Evolutionary conservation across 2,888 invertebrate species (phyloP), one percentile per base, ranked within the genome.

Genomic region (Agriotes lineatus): DNA sequence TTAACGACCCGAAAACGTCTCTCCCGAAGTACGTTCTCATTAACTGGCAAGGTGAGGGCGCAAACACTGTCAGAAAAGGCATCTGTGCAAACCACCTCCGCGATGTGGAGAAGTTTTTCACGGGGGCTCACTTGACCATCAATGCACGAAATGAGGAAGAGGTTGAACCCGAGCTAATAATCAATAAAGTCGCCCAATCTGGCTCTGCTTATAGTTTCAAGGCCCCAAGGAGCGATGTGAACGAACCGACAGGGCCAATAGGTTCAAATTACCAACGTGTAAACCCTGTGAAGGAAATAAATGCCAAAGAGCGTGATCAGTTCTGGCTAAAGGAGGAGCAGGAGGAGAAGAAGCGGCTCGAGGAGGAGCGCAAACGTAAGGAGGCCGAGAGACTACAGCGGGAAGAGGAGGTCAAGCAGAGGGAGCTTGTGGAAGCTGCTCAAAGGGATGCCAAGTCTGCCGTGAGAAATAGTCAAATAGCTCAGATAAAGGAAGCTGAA

Each of bases 41-140:
- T 78, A 97, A 96, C 86, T 97, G 97, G 97, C 91, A 91, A 93
- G 97, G 97, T 2, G 98, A 98, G 87, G 96, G 96, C 2, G 96
- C 96, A 1, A 97, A 96, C n/a, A 92, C 95, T 22, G 89, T 94
- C 1, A 89, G 95, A 30, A 96, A 97, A 56, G 96, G 96, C 25
- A 91, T 93, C 22, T 97, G 96, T 83, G 96, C 97, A 9, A 96
- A 96, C 83, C 98, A 99, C 84, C 88, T 97, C 61, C 90, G 93
- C 75, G 94, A 96, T 77, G 90, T 99, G 1, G 88, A 92, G n/a
- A 90, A 89, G 73, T 87, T 96, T 75, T 90, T 97, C 76, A 89
- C 91, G 76, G 96, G 96, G 1, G 92, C 95, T 71, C 96, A 98
- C 82, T 87, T 97, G 70, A 96, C 96, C 1, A 88, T 97, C 76